Evolutionary conservation across 1,140 invertebrate species (phyloP).

Genomic region (Globodera rostochiensis): DNA sequence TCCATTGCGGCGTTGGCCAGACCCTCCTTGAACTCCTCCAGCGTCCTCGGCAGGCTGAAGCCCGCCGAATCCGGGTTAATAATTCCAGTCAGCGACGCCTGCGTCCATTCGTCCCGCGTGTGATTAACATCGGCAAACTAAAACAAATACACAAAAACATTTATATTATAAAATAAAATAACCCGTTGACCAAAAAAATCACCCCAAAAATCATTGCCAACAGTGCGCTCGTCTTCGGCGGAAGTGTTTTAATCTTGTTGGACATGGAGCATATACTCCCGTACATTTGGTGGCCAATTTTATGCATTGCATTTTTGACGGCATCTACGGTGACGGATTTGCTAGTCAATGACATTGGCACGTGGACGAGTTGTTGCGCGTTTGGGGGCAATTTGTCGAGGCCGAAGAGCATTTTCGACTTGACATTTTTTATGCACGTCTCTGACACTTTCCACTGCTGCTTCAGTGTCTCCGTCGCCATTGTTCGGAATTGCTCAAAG

Average conservation of each 20-base stretch:
- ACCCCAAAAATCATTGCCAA: not conserved
- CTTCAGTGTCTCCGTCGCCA: no score
- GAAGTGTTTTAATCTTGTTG: not conserved
- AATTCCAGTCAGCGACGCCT: not conserved
- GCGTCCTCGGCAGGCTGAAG: not conserved
- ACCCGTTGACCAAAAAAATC: not conserved
- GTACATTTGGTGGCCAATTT: not conserved
- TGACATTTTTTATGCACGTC: not conserved
- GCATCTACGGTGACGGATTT: not conserved
- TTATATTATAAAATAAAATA: not conserved
- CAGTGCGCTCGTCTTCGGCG: not conserved
- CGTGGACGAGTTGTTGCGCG: not conserved
- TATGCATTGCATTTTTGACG: not conserved
- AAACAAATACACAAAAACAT: not conserved
- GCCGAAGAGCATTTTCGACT: not conserved
- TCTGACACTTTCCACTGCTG: no score
- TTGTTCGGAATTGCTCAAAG: no score
- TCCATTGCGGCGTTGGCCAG: not conserved
- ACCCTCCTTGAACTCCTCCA: not conserved
- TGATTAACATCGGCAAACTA: not conserved
- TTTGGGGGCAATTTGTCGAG: not conserved
- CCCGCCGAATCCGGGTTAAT: not conserved
- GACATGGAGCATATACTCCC: not conserved
- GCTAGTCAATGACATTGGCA: not conserved
- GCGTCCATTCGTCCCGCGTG: not conserved